Percentiles rank a stretch among this genome's conserved stretches.
phyloP scores from a whole-genome alignment of 2,888 invertebrate genomes.

The Drosophila paramelanica region DNA sequence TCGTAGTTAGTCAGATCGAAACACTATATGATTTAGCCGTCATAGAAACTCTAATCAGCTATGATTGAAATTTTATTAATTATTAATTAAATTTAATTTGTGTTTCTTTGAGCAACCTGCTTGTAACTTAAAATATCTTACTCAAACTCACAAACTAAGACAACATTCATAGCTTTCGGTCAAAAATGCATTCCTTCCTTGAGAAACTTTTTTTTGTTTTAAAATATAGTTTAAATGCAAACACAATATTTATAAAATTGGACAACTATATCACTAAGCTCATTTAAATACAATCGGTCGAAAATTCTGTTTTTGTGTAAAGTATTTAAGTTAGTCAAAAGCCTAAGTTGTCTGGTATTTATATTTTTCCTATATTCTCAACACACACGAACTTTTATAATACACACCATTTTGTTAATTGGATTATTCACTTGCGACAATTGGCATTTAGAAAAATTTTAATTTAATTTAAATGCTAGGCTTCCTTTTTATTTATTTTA shows the following conservation, averaged over 20 bases:
- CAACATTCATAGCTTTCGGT: no score
- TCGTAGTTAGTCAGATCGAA: no score
- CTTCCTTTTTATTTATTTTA: background rate
- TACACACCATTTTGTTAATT: constrained; percentile 82
- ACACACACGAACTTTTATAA: constrained; percentile 3
- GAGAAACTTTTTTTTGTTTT: background rate
- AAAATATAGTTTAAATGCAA: background rate
- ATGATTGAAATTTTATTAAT: no score
- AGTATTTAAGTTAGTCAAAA: background rate
- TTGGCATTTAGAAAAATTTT: constrained; percentile 60
- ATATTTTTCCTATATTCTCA: background rate
- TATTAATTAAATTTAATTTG: no score
- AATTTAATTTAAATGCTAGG: constrained; percentile 33
- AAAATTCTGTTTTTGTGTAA: background rate
- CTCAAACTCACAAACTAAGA: background rate
- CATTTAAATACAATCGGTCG: background rate
- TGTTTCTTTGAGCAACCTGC: background rate
- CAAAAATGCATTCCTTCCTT: no score
- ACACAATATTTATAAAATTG: background rate
- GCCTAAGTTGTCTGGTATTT: background rate
- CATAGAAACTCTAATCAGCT: no score
- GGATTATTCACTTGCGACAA: constrained; percentile 69
- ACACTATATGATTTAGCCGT: no score
- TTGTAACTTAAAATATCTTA: background rate
- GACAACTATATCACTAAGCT: background rate